Percentiles rank a stretch among this genome's conserved stretches.
These are phyloP conservation scores for Rotaria sp. DNA, from an alignment of 2,888 invertebrate genomes.

Conservation along the genomic window DNA sequence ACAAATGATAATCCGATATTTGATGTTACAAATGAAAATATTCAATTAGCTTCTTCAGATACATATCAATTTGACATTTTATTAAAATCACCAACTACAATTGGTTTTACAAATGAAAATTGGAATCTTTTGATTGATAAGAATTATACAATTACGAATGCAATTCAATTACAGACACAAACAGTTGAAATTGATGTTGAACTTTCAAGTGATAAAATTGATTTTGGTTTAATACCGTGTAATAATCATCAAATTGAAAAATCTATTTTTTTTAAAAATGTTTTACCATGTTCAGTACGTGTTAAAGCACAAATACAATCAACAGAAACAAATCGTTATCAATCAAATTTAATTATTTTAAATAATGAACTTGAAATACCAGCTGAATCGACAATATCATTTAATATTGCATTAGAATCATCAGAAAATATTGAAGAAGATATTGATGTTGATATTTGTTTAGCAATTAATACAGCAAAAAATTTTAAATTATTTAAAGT, in stretches of 20 bases:
- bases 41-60: neutral
- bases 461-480: neutral
- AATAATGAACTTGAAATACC: neutral
- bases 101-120: neutral
- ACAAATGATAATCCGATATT: neutral
- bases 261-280: neutral
- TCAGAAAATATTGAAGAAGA: neutral
- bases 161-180: neutral
- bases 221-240: neutral
- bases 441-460: neutral
- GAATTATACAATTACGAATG: neutral
- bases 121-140: neutral
- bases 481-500: neutral
- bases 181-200: neutral
- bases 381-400: neutral
- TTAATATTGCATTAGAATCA: neutral
- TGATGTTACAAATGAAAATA: neutral
- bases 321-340: neutral
- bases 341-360: neutral
- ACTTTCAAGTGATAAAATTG: neutral
- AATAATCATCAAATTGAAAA: neutral
- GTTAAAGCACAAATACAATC: neutral
- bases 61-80: neutral
- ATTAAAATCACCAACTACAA: neutral
- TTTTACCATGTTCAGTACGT: neutral